Base-by-base conservation (phyloP, 2,888 invertebrate genomes). In the Cheiracanthium punctorium region DNA sequence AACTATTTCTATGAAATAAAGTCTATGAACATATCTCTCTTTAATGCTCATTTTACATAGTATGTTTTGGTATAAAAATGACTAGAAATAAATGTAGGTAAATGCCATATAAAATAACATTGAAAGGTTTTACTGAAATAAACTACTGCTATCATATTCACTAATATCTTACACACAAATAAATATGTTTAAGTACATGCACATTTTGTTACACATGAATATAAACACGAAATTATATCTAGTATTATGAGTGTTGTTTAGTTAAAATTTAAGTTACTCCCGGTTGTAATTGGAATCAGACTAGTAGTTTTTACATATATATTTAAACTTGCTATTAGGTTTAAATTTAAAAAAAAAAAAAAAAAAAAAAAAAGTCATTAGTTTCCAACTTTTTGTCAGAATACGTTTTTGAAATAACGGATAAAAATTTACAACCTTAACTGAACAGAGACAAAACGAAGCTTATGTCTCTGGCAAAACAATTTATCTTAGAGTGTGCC, bases 401-500 rank as follows among this genome's bases (percentile, higher is more conserved):
- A 48, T 48, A 48, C 17, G 8, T 37, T 37, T 37, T 37, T 12
- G 8, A 17, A 48, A 48, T 48, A 14, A 48, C 58, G 24, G 24
- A 58, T 20, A 58, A 58, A n/a, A 58, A 58, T 24, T 58, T 24
- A 58, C 58, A 58, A 24, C 58, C 58, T 58, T 58, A 58, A 58
- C 4, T 24, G 1, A 58, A 24, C 12, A 17, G 14, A n/a, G n/a
- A n/a, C n/a, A n/a, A n/a, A n/a, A n/a, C n/a, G n/a, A n/a, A n/a
- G n/a, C n/a, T n/a, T n/a, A n/a, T n/a, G n/a, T n/a, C n/a, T n/a
- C n/a, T n/a, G n/a, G n/a, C n/a, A n/a, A n/a, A n/a, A n/a, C 10
- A 17, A 58, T 81, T 88, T 75, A 88, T 48, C 80, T 81, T 5
- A 89, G 58, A 14, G 85, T 80, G 37, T 89, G 89, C 89, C 89